phyloP scores from a whole-genome alignment of 1,140 invertebrate genomes.

The Calephelis nemesis region DNA sequence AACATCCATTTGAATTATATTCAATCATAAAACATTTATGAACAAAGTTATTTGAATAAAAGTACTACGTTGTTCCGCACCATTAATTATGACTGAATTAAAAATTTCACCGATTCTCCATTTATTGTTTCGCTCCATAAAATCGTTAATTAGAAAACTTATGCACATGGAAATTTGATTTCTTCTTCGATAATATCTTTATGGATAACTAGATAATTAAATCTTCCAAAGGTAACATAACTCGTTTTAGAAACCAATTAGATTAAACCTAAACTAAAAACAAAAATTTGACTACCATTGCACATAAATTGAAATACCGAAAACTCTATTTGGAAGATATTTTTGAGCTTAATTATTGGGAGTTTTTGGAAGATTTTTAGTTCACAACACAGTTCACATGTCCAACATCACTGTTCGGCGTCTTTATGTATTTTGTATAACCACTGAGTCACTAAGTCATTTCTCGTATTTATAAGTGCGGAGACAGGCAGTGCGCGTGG shows the following conservation, averaged over 20 bases:
- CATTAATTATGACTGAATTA: slow-evolving; percentile 2
- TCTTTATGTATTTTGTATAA: not conserved
- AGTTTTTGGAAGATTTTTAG: slow-evolving; percentile 25
- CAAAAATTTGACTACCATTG: slow-evolving; percentile 8
- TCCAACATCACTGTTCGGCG: slow-evolving; percentile 12
- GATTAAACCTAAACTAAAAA: not conserved
- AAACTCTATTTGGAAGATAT: slow-evolving; percentile 18
- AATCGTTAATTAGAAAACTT: slow-evolving; percentile 16
- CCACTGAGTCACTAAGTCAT: slow-evolving; percentile 27
- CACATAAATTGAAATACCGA: slow-evolving; percentile 3
- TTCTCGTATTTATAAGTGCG: slow-evolving; percentile 51
- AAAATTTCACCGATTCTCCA: slow-evolving; percentile 6
- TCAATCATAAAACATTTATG: not conserved
- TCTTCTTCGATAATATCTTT: not conserved
- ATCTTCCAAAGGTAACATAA: slow-evolving; percentile 6
- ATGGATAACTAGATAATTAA: not conserved
- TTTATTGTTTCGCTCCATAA: slow-evolving; percentile 16
- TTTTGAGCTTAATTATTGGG: slow-evolving; percentile 19
- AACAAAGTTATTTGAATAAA: not conserved
- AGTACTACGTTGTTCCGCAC: not conserved
- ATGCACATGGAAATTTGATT: slow-evolving; percentile 13
- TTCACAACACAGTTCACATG: slow-evolving; percentile 22
- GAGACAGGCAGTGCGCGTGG: slow-evolving; percentile 47
- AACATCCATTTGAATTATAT: not conserved
- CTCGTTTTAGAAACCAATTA: not conserved